These are phyloP conservation scores for Eidolon dupreanum DNA, from an alignment of 2,797 vertebrate genomes.

Conservation along the genomic window DNA sequence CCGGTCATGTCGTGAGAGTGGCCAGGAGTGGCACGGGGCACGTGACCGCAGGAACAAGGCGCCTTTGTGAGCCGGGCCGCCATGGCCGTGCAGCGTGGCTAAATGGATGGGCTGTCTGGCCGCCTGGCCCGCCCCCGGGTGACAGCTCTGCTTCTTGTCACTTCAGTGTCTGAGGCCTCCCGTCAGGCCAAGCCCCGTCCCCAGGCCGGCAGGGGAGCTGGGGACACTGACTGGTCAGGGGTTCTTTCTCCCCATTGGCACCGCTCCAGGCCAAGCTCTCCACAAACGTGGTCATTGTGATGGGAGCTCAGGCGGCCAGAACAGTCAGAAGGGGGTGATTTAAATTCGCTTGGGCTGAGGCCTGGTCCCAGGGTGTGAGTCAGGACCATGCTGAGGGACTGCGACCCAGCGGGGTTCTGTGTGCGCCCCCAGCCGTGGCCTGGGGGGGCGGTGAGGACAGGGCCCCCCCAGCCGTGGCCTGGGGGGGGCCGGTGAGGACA, in stretches of 20 bases:
- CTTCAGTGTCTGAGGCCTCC: not conserved
- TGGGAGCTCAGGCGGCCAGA: accelerated
- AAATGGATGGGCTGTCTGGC: not conserved
- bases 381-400: too few relatives aligned
- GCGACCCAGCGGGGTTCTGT: accelerated
- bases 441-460: too few relatives aligned
- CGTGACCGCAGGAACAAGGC: not conserved
- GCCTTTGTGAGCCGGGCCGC: slow-evolving; percentile 50
- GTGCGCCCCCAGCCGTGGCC: too few relatives aligned
- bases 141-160: not conserved
- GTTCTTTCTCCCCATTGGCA: not conserved
- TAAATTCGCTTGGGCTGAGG: accelerated
- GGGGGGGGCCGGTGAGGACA: too few relatives aligned
- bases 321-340: not conserved
- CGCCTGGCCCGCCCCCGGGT: not conserved
- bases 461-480: too few relatives aligned
- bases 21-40: not conserved
- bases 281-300: not conserved
- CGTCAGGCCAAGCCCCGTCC: too few relatives aligned
- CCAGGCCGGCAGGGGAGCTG: not conserved
- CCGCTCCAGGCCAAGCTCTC: not conserved
- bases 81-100: not conserved
- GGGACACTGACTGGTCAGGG: not conserved
- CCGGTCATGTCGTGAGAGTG: not conserved
- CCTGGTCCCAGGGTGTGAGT: not conserved